Evolutionary conservation across 2,888 invertebrate species (phyloP).

Genomic region (Agrilus mali): DNA sequence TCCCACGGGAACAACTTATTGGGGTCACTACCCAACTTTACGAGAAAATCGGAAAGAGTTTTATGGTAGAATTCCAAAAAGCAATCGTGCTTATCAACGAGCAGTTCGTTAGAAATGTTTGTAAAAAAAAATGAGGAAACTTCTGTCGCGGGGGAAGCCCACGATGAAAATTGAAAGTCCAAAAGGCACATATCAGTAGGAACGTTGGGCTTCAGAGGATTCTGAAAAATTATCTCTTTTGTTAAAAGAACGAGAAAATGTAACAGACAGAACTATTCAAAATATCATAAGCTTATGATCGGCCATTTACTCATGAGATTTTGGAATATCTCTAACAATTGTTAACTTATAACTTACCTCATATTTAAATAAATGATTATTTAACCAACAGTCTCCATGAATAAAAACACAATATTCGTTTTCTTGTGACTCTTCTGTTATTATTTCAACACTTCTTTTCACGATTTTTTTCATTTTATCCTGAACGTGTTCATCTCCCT

Average conservation of each 20-base stretch:
- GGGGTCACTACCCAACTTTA: constrained; percentile 16
- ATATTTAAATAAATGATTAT: constrained; percentile 20
- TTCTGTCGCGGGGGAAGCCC: constrained; percentile 17
- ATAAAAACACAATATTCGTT: constrained; percentile 13
- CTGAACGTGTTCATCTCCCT: too few relatives aligned
- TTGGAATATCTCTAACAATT: not conserved
- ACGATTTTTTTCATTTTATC: too few relatives aligned
- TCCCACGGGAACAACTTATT: constrained; percentile 14
- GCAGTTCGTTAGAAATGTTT: constrained; percentile 11
- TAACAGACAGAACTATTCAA: not conserved
- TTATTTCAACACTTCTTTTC: not conserved
- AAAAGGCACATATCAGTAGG: constrained; percentile 17
- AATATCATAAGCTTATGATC: not conserved
- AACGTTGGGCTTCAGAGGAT: constrained; percentile 6
- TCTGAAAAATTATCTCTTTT: constrained; percentile 8
- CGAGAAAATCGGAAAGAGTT: constrained; percentile 12
- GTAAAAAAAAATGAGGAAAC: constrained; percentile 18
- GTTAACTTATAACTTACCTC: constrained; percentile 8
- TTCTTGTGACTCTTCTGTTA: not conserved
- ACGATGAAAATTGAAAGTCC: constrained; percentile 20
- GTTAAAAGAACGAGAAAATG: not conserved
- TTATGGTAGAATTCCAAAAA: constrained; percentile 19
- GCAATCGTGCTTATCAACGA: constrained; percentile 13
- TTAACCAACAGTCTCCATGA: constrained; percentile 23
- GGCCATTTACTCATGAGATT: too few relatives aligned